These are phyloP conservation scores for Andrena camellia DNA, from an alignment of 2,888 invertebrate species.

Conservation along the genomic window DNA sequence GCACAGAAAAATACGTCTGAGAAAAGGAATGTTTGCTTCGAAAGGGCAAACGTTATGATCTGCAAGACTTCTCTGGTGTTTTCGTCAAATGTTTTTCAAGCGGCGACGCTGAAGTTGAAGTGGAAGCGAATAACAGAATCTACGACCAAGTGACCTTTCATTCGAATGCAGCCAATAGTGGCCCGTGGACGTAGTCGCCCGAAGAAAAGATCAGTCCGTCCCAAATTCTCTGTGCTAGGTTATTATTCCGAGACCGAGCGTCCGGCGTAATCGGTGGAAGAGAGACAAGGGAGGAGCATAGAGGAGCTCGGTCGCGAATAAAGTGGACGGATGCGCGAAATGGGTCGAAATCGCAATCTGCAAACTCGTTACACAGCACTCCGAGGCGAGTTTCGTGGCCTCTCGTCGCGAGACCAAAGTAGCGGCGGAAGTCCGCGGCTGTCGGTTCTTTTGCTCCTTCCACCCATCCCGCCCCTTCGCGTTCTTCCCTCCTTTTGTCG, in stretches of 20 bases:
- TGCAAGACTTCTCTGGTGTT: no score
- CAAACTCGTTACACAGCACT: constrained; percentile 39
- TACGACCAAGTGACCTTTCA: no score
- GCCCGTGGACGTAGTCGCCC: no score
- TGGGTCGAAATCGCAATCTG: constrained; percentile 42
- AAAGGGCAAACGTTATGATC: no score
- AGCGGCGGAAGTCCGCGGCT: constrained; percentile 30
- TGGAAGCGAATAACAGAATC: no score
- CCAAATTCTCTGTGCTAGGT: neutral
- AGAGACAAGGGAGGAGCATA: neutral
- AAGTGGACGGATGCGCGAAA: constrained; percentile 22
- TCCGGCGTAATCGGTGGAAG: neutral
- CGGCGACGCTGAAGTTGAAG: no score
- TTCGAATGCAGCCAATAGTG: no score
- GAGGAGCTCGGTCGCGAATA: constrained; percentile 20
- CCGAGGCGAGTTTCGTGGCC: constrained; percentile 17
- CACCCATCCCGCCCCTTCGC: neutral
- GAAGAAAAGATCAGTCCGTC: no score
- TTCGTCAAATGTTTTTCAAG: no score
- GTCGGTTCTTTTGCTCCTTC: constrained; percentile 23
- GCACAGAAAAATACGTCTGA: no score
- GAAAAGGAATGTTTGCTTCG: no score
- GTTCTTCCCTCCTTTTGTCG: constrained; percentile 15
- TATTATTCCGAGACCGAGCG: neutral
- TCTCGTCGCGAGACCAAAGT: constrained; percentile 22